A percentile compares a stretch with the other conserved stretches of the same genome.
These are phyloP conservation scores for Porites australiensis DNA, from an alignment of 64 coral and sea anemone species.

Conservation along the genomic window DNA sequence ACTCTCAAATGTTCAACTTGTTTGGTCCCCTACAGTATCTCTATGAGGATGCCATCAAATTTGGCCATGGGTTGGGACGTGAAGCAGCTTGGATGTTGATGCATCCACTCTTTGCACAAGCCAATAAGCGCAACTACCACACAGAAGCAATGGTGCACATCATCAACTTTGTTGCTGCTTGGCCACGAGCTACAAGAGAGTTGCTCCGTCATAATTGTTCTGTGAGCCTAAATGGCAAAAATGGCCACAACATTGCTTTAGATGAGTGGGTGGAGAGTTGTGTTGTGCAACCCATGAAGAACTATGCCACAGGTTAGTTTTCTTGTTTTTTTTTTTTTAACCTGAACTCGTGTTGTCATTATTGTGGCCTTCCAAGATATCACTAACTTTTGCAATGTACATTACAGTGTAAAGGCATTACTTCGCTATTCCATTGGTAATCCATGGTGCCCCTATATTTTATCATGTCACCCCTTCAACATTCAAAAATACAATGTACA, in stretches of 20 bases:
- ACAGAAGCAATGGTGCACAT: conserved; percentile 7
- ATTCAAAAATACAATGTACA: too few species aligned
- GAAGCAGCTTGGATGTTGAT: conserved; percentile 42
- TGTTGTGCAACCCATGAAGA: conserved; percentile 29
- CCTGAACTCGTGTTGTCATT: too few species aligned
- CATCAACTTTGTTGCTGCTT: background rate
- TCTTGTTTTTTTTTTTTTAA: too few species aligned
- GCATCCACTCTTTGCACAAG: background rate
- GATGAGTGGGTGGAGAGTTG: conserved; percentile 39
- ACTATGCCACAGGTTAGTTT: background rate
- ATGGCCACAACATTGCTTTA: conserved; percentile 1
- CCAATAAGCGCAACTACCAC: conserved; percentile 19
- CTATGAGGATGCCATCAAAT: background rate
- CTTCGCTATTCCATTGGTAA: too few species aligned
- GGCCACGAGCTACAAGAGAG: conserved; percentile 25
- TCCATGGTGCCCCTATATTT: too few species aligned
- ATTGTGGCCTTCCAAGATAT: background rate
- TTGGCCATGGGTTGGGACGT: background rate
- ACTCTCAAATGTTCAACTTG: background rate
- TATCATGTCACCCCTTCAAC: too few species aligned
- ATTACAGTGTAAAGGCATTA: too few species aligned
- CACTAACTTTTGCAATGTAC: background rate
- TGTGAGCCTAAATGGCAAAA: conserved; percentile 15
- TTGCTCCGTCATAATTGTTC: conserved; percentile 37
- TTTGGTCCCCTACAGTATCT: background rate